Percentiles rank a stretch among this genome's conserved stretches.
Conservation (phyloP, 2,888 invertebrate species). For the Luffia ferchaultella region DNA sequence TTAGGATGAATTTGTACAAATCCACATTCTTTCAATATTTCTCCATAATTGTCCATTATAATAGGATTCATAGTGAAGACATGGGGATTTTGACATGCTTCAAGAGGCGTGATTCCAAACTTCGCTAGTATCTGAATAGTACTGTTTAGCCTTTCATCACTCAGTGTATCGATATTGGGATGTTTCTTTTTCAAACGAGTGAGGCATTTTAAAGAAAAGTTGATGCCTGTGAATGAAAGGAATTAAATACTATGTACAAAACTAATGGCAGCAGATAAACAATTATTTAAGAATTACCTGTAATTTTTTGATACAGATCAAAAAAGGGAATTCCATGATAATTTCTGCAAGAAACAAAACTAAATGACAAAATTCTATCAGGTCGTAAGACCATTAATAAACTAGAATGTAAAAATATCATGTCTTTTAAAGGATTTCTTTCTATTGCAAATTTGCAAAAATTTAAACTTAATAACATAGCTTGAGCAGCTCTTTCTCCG, state of each 20-base stretch:
- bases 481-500: no score
- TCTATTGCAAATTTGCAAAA: no score
- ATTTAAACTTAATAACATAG: no score
- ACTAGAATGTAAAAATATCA: background rate
- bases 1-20: conserved; percentile 49
- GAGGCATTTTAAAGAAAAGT: conserved; percentile 21
- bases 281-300: conserved; percentile 25
- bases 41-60: conserved; percentile 68
- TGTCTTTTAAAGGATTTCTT: no score
- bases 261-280: background rate
- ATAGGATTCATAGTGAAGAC: conserved; percentile 64
- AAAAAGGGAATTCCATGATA: conserved; percentile 31
- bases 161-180: conserved; percentile 37
- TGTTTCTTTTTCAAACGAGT: conserved; percentile 33
- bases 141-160: conserved; percentile 31
- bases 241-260: background rate
- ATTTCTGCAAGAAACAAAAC: no score
- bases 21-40: conserved; percentile 69
- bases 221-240: conserved; percentile 26
- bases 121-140: conserved; percentile 38
- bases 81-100: conserved; percentile 61
- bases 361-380: background rate
- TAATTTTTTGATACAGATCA: conserved; percentile 37
- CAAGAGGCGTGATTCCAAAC: conserved; percentile 50
- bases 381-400: background rate